These are phyloP conservation scores for Eulithis testata DNA, from an alignment of 2,888 invertebrate species.

Conservation along the genomic window DNA sequence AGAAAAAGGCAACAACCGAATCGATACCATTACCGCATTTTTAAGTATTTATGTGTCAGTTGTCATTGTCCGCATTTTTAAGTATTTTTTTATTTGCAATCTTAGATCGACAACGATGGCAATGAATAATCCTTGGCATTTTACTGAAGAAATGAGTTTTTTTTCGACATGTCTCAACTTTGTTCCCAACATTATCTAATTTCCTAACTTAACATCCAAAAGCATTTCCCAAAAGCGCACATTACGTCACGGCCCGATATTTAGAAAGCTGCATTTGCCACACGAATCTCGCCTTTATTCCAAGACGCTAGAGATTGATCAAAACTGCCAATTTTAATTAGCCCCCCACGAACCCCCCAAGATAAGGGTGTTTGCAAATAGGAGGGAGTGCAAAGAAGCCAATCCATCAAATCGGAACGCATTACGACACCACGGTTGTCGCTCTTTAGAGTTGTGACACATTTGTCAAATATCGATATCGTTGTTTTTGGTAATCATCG, in stretches of 20 bases:
- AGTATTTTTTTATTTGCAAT: no score
- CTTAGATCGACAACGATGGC: no score
- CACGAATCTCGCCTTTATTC: constrained; percentile 42
- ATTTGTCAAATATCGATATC: constrained; percentile 27
- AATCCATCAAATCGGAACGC: constrained; percentile 84
- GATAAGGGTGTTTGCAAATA: constrained; percentile 84
- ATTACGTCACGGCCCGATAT: constrained; percentile 34
- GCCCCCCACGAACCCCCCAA: constrained; percentile 49
- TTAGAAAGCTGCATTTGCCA: constrained; percentile 22
- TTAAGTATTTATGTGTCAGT: no score
- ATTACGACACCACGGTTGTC: constrained; percentile 81
- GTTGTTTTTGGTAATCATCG: constrained; percentile 19
- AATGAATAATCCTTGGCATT: no score
- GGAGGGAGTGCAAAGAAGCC: constrained; percentile 82
- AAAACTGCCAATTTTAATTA: constrained; percentile 79
- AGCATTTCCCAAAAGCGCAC: constrained; percentile 31
- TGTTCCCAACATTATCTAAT: constrained; percentile 23
- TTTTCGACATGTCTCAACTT: no score
- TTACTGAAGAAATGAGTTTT: no score
- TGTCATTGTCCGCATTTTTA: no score
- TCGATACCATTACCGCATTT: no score
- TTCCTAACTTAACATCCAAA: constrained; percentile 39
- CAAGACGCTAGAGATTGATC: constrained; percentile 41
- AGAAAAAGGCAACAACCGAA: no score
- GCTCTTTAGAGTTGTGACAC: constrained; percentile 51